Evolutionary conservation across 1,140 invertebrate genomes (phyloP), one percentile per base, ranked within the genome.

Genomic region (Goniozus legneri): DNA sequence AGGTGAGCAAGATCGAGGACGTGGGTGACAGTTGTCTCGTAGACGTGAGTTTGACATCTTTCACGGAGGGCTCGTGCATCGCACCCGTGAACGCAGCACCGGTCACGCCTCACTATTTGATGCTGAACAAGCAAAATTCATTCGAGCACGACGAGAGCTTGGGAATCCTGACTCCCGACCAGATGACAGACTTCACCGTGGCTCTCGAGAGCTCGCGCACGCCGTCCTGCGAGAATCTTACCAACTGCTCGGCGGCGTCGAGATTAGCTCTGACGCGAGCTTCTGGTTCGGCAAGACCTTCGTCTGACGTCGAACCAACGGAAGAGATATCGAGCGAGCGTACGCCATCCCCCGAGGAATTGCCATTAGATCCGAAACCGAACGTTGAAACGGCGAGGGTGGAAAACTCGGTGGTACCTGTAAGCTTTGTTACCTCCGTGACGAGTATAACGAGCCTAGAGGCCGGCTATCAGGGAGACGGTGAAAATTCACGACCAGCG

Each of bases 361-460:
- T 91, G 31, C 88, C 88, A 0, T 72, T 91, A 10, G 88, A 90
- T 69, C 83, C 83, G 8, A 80, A 69, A 45, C 58, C 73, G 24
- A 27, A 10, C 2, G 44, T 35, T 10, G 56, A 57, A 8, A 42
- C 49, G 15, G 45, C 45, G 13, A 39, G 50, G 18, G 60, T 44
- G 8, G 45, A 22, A 1, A n/a, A n/a, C n/a, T n/a, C 36, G 4
- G 57, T n/a, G 20, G 46, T 73, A 33, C 71, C 73, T 1, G 82
- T 80, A 58, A 88, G 86, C 65, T 89, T 89, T 60, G 84, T 91
- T 2, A 89, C 87, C 1, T 90, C 88, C 53, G 85, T 91, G 1
- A 91, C 88, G 1, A 90, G 88, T 60, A 89, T 91, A 20, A 89
- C 88, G 3, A 92, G 89, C 62, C 72, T 91, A 52, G 90, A 92